These are phyloP conservation scores for Epinephelus moara DNA, from an alignment of 2,113 vertebrate species.

Conservation along the genomic window DNA sequence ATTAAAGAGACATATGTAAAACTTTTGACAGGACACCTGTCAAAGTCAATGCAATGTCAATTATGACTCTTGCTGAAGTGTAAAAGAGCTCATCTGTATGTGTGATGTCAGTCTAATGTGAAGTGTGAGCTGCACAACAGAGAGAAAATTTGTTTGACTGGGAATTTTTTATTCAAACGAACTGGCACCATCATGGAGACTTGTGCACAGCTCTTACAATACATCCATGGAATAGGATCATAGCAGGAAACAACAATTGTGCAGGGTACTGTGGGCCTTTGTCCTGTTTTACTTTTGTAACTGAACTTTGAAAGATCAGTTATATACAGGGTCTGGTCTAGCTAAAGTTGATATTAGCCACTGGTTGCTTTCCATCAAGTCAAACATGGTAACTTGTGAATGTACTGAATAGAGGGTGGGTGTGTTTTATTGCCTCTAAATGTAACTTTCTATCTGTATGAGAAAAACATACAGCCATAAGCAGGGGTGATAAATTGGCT, in stretches of 20 bases:
- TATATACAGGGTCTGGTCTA: not conserved
- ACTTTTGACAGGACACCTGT: not conserved
- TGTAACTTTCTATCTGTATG: constrained; percentile 13
- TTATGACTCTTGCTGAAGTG: not conserved
- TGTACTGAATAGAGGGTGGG: not conserved
- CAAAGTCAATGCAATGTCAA: not conserved
- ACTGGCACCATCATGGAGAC: not conserved
- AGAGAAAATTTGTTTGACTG: not conserved
- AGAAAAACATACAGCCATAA: not conserved
- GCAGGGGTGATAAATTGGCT: not conserved
- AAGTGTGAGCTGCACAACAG: not conserved
- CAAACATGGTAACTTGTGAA: not conserved
- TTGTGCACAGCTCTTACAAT: not conserved
- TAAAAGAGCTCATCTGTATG: not conserved
- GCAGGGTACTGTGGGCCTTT: not conserved
- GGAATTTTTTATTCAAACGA: not conserved
- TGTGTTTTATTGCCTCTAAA: constrained; percentile 3
- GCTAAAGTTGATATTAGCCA: constrained; percentile 20
- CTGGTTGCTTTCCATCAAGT: not conserved
- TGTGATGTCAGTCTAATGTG: not conserved
- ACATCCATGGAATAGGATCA: constrained; percentile 1
- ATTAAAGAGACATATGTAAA: not conserved
- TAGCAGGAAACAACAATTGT: not conserved
- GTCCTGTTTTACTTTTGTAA: not conserved
- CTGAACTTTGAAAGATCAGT: not conserved